phyloP scores from a whole-genome alignment of 2,113 vertebrate species.

The Peromyscus californicus region DNA sequence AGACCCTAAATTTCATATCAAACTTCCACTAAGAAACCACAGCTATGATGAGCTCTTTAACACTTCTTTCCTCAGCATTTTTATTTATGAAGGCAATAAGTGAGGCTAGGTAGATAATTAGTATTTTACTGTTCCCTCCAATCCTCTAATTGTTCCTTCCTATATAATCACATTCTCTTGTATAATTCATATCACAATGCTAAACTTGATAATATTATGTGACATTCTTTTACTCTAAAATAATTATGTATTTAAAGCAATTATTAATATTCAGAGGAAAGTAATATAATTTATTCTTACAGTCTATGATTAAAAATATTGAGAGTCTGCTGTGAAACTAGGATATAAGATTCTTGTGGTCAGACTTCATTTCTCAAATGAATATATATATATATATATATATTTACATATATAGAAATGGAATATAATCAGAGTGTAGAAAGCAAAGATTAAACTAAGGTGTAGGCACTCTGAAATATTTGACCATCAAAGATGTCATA shows the following conservation, averaged over 20 bases:
- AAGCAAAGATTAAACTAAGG: neutral
- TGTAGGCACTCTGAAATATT: neutral
- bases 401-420: neutral
- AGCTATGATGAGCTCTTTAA: neutral
- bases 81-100: neutral
- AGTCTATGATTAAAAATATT: neutral
- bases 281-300: neutral
- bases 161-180: neutral
- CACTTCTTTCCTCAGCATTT: neutral
- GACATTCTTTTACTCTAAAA: neutral
- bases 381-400: accelerated
- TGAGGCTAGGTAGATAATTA: neutral
- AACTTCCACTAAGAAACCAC: neutral
- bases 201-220: neutral
- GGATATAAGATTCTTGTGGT: neutral
- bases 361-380: neutral
- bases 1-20: neutral
- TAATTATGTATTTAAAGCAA: neutral
- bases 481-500: neutral
- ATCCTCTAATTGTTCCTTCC: neutral
- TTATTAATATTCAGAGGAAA: slow-evolving; percentile 16
- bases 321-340: neutral
- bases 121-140: neutral
- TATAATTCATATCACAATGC: neutral
- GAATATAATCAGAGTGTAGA: neutral